Base-by-base conservation (phyloP, 2,888 invertebrate genomes). In the Zaprionus bogoriensis region DNA sequence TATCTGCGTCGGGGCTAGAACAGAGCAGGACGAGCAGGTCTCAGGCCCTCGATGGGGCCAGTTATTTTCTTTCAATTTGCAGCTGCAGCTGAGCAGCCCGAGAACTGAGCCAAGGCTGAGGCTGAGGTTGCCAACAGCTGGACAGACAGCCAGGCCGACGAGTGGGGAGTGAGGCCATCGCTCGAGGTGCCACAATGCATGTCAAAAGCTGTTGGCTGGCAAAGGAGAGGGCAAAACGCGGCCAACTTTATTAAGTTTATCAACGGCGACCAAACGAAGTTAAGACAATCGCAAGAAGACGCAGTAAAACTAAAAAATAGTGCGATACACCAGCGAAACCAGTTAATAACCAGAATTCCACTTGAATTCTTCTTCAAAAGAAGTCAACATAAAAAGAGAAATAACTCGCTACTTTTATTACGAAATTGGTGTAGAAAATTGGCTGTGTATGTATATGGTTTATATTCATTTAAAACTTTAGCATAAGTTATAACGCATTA, bases 51-150 rank as follows among this genome's bases (percentile, higher is more conserved):
- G 60, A 79, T 60, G 69, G 48, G 55, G 62, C 61, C 61, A 85
- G 83, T 78, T 80, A 80, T 86, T 86, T 86, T 83, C 87, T 67
- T 86, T 83, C 77, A 86, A 86, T 80, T 80, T 86, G 48, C 65
- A 59, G 52, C 44, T 57, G 64, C 45, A 46, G 30, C 48, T 36
- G 36, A 27, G 25, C 5, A 39, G 28, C 28, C n/a, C 23, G 17
- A 59, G 68, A 25, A 28, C 20, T 20, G n/a, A 22, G 12, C 17
- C 17, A 10, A 60, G 61, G 46, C 14, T 36, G 32, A 6, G 6
- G 32, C 7, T 14, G 14, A 32, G 32, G 14, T 32, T 12, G 6
- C 17, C 2, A 22, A 12, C 42, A 47, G 28, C 32, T 48, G 42
- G 14, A 47, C 41, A 12, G 41, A n/a, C 14, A 10, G 9, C 6